These are phyloP conservation scores for Bradynema listronoti DNA, from an alignment of 1,140 invertebrate genomes.

Conservation along the genomic window DNA sequence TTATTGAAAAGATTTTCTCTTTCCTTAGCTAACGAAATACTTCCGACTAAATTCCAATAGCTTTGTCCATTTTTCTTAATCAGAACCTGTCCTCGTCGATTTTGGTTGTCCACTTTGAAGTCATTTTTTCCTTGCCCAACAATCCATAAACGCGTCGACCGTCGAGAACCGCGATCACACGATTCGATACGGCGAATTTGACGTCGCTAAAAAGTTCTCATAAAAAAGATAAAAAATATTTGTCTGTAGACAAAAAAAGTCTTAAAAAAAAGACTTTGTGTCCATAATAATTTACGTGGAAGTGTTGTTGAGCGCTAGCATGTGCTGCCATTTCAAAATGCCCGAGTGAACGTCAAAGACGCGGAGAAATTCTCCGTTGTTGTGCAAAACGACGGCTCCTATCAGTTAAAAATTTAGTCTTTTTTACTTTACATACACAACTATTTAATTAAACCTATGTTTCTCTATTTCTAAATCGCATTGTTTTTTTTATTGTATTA, in stretches of 20 bases:
- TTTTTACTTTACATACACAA: background rate
- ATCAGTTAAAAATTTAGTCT: constrained; percentile 5
- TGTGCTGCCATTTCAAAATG: constrained; percentile 25
- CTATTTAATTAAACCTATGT: too few species aligned
- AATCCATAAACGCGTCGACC: background rate
- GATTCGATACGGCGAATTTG: background rate
- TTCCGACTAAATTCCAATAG: too few species aligned
- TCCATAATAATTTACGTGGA: background rate
- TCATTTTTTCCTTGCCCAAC: background rate
- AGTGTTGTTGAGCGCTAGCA: background rate
- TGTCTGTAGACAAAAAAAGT: background rate
- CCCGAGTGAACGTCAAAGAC: constrained; percentile 34
- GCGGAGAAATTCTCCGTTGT: constrained; percentile 31
- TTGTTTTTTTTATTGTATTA: too few species aligned
- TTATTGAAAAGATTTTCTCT: too few species aligned
- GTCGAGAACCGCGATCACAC: constrained; percentile 10
- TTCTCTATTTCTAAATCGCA: too few species aligned
- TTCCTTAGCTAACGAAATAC: too few species aligned
- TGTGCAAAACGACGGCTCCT: constrained; percentile 22
- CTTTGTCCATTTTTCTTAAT: background rate
- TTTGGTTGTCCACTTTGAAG: background rate
- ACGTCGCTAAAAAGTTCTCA: background rate
- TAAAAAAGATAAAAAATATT: background rate
- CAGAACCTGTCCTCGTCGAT: background rate
- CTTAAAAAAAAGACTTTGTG: background rate